Conservation (phyloP, 2,888 invertebrate genomes). For the Nematopogon swammerdamellus region DNA sequence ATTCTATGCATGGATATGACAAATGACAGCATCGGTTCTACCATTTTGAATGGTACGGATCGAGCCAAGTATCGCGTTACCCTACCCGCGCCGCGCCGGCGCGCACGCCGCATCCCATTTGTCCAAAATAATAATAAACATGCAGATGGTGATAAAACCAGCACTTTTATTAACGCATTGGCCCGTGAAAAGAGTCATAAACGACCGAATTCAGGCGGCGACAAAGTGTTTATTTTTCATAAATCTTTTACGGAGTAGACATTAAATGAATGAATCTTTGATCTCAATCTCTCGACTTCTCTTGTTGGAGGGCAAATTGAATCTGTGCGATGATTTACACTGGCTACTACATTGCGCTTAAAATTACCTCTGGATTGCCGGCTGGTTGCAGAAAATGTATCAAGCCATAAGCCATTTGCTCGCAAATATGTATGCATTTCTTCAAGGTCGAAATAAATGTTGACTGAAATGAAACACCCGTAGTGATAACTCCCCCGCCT, state of each 20-base stretch:
- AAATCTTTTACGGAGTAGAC: slow-evolving; percentile 37
- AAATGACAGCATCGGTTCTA: too few relatives aligned
- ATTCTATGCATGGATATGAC: too few relatives aligned
- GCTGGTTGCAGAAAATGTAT: too few relatives aligned
- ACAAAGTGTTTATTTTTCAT: slow-evolving; percentile 38
- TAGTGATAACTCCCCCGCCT: too few relatives aligned
- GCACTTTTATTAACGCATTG: slow-evolving; percentile 50
- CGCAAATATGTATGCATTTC: too few relatives aligned
- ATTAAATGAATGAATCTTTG: slow-evolving; percentile 18
- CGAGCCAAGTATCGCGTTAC: too few relatives aligned
- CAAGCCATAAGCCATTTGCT: too few relatives aligned
- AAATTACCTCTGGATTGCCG: too few relatives aligned
- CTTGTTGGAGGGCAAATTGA: slow-evolving; percentile 17
- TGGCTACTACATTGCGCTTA: slow-evolving; percentile 1
- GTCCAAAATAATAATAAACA: slow-evolving; percentile 52
- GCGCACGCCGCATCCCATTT: slow-evolving; percentile 46
- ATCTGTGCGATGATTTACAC: slow-evolving; percentile 11
- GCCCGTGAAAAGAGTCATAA: slow-evolving; percentile 25
- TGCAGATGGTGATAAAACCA: slow-evolving; percentile 53
- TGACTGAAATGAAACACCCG: too few relatives aligned
- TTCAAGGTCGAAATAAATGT: too few relatives aligned
- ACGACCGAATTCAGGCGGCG: slow-evolving; percentile 18
- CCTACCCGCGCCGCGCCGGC: slow-evolving; percentile 21
- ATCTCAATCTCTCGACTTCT: slow-evolving; percentile 22
- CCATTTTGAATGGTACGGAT: too few relatives aligned